Conservation (phyloP, 2,113 vertebrate genomes). For the Himantopus leucocephalus region DNA sequence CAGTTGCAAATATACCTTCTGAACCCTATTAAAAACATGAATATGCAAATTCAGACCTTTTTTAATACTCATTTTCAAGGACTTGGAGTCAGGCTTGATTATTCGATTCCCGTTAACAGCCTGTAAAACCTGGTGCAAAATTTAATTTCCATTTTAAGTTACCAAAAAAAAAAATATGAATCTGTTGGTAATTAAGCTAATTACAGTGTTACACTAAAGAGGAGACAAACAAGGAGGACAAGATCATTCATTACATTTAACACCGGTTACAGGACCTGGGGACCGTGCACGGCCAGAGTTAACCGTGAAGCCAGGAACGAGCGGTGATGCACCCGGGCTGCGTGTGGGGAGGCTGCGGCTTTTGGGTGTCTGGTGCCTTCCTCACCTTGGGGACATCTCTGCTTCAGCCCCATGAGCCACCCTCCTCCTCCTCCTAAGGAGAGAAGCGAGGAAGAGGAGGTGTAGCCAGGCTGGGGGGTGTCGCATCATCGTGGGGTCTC, state of each 20-base stretch:
- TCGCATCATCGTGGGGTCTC: rapidly evolving
- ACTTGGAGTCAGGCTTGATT: constrained; percentile 80
- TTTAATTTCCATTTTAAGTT: constrained; percentile 82
- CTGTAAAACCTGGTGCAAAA: constrained; percentile 78
- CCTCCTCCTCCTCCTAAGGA: neutral
- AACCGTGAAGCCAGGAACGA: neutral
- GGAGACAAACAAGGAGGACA: constrained; percentile 63
- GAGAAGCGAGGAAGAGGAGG: neutral
- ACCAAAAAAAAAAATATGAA: constrained; percentile 46
- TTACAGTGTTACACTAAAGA: constrained; percentile 62
- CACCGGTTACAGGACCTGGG: constrained; percentile 9
- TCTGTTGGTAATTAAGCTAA: constrained; percentile 74
- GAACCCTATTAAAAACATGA: constrained; percentile 82
- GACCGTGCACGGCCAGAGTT: neutral
- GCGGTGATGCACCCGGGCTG: rapidly evolving
- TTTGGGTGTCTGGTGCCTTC: neutral
- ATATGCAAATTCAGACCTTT: constrained; percentile 82
- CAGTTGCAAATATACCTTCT: constrained; percentile 81
- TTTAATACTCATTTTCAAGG: constrained; percentile 80
- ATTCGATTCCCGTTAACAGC: constrained; percentile 79
- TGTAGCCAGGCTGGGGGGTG: neutral
- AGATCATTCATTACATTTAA: constrained; percentile 57
- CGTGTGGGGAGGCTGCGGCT: neutral
- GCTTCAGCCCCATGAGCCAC: neutral
- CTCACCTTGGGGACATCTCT: neutral